phyloP scores from a whole-genome alignment of 2,888 invertebrate species.

The Pomacea canaliculata region DNA sequence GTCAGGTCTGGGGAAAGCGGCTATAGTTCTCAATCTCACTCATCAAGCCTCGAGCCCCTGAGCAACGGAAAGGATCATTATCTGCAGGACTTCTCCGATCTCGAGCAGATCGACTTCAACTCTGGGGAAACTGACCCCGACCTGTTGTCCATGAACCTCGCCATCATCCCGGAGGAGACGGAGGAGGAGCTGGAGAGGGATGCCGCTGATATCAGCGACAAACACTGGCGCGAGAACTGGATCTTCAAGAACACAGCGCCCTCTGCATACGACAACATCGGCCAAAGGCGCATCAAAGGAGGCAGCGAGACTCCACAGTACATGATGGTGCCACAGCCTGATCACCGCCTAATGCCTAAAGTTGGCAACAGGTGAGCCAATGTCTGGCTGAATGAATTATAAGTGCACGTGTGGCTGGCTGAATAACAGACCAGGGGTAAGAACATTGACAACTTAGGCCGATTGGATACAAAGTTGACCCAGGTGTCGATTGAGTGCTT shows the following conservation, averaged over 20 bases:
- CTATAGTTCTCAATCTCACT: background rate
- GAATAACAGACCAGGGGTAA: too few species aligned
- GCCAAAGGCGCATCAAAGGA: slow-evolving; percentile 35
- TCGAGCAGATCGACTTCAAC: slow-evolving; percentile 52
- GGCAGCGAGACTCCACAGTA: slow-evolving; percentile 41
- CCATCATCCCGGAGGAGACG: slow-evolving; percentile 57
- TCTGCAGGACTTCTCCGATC: slow-evolving; percentile 52
- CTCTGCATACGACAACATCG: slow-evolving; percentile 45
- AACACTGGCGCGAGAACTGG: slow-evolving; percentile 56
- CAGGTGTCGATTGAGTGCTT: too few species aligned
- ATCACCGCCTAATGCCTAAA: slow-evolving; percentile 41
- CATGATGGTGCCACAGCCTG: slow-evolving; percentile 53
- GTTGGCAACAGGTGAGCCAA: slow-evolving; percentile 54
- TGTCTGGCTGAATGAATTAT: too few species aligned
- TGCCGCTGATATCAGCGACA: slow-evolving; percentile 37
- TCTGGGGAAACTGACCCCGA: slow-evolving; percentile 59
- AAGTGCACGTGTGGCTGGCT: too few species aligned
- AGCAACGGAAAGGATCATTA: slow-evolving; percentile 36
- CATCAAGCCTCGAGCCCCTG: slow-evolving; percentile 4
- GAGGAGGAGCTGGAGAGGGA: slow-evolving; percentile 56
- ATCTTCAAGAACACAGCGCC: slow-evolving; percentile 48
- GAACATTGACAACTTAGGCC: too few species aligned
- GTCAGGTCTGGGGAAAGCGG: background rate
- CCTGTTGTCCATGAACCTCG: slow-evolving; percentile 57
- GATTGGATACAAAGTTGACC: too few species aligned